Percentiles rank a stretch among this genome's conserved stretches.
Conservation (phyloP, 2,113 vertebrate species). For the Caracal caracal region DNA sequence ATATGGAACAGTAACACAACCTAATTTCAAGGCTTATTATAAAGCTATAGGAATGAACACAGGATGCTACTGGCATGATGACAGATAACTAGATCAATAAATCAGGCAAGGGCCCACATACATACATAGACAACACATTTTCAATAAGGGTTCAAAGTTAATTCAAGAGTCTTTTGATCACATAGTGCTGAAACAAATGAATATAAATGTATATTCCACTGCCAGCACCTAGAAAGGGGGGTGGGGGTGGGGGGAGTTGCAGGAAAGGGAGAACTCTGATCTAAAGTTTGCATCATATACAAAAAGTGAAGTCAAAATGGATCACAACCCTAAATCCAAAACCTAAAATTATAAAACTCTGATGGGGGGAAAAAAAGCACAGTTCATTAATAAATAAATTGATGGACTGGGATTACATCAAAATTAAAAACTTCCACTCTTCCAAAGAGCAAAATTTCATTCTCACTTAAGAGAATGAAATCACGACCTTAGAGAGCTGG, state of each 20-base stretch:
- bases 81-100: not conserved
- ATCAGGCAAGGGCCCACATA: not conserved
- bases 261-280: not conserved
- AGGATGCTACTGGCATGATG: not conserved
- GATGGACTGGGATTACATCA: not conserved
- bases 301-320: constrained; percentile 18
- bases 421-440: constrained; percentile 11
- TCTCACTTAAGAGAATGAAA: not conserved
- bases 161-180: constrained; percentile 12
- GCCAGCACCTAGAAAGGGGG: not conserved
- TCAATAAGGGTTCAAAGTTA: not conserved
- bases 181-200: not conserved
- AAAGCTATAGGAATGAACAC: not conserved
- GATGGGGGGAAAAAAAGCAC: not conserved
- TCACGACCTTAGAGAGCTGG: not conserved
- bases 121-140: not conserved
- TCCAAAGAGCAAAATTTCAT: not conserved
- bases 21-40: constrained; percentile 16
- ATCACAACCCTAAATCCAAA: constrained; percentile 23
- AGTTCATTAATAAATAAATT: not conserved
- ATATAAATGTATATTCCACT: not conserved
- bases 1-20: not conserved
- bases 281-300: not conserved
- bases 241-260: not conserved
- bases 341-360: not conserved